A percentile compares a stretch with the other conserved stretches of the same genome.
phyloP scores from a whole-genome alignment of 1,140 invertebrate species.

The Hypothenemus hampei region DNA sequence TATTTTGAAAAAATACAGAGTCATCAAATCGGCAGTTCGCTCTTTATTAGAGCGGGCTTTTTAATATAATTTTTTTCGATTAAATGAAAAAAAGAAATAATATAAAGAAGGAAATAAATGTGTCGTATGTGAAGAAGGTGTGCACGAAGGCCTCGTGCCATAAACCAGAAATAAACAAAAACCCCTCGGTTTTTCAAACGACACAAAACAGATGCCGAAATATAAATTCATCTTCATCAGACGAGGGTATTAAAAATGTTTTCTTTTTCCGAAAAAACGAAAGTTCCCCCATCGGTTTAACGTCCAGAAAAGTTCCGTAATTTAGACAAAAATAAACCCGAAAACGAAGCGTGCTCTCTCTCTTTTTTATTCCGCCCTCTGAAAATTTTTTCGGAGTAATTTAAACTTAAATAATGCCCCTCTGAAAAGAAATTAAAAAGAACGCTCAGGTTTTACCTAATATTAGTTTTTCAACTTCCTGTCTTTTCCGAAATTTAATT shows the following conservation, averaged over 20 bases:
- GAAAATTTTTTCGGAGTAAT: conserved; percentile 25
- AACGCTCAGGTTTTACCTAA: conserved; percentile 24
- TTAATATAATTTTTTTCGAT: not conserved
- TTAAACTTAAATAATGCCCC: conserved; percentile 25
- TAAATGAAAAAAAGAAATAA: not conserved
- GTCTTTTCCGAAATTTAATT: conserved; percentile 24
- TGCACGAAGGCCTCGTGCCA: conserved; percentile 2
- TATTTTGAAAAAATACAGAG: no score
- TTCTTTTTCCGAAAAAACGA: conserved; percentile 15
- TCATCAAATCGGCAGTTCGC: no score
- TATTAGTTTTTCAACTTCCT: conserved; percentile 26
- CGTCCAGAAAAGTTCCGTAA: conserved; percentile 26
- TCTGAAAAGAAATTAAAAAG: conserved; percentile 23
- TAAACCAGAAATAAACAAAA: conserved; percentile 18
- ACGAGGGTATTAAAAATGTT: conserved; percentile 23
- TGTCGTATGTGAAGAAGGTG: not conserved
- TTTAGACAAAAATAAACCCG: conserved; percentile 25
- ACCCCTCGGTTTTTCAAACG: conserved; percentile 3
- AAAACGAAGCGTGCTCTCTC: conserved; percentile 23
- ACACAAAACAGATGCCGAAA: conserved; percentile 24
- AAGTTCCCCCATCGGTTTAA: conserved; percentile 10
- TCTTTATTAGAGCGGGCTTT: not conserved
- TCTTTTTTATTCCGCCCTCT: conserved; percentile 23
- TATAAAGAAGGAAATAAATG: not conserved
- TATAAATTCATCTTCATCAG: conserved; percentile 21